phyloP scores from a whole-genome alignment of 1,140 invertebrate species.

The Heliconius congener region DNA sequence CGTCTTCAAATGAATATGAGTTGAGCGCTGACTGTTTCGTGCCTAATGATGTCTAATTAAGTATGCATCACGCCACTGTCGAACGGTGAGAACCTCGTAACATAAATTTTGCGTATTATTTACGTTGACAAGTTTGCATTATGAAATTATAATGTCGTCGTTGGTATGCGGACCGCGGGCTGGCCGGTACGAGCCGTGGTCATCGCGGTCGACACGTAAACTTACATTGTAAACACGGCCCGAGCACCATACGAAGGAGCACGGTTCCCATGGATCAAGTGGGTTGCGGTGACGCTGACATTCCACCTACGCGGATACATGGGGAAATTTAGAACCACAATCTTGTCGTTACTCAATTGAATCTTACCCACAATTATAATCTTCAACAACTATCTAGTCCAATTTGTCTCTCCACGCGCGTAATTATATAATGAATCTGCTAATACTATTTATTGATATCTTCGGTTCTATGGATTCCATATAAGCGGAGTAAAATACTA shows the following conservation, averaged over 20 bases:
- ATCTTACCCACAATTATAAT: slow-evolving; percentile 32
- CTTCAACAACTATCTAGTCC: slow-evolving; percentile 12
- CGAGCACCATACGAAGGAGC: slow-evolving; percentile 38
- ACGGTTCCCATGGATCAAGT: slow-evolving; percentile 51
- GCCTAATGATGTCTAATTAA: slow-evolving; percentile 69
- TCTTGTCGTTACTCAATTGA: slow-evolving; percentile 37
- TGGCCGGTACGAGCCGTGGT: slow-evolving; percentile 56
- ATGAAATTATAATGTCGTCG: slow-evolving; percentile 77
- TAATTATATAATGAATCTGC: slow-evolving; percentile 33
- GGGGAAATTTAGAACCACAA: slow-evolving; percentile 35
- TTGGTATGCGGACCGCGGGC: slow-evolving; percentile 65
- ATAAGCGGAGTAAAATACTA: slow-evolving; percentile 32
- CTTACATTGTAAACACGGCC: slow-evolving; percentile 57
- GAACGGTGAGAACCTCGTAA: slow-evolving; percentile 79
- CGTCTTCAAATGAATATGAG: slow-evolving; percentile 78
- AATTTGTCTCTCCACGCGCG: slow-evolving; percentile 25
- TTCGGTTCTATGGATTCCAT: slow-evolving; percentile 32
- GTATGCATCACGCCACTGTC: slow-evolving; percentile 66
- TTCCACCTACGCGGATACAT: slow-evolving; percentile 37
- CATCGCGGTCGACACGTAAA: slow-evolving; percentile 56
- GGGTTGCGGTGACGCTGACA: slow-evolving; percentile 37
- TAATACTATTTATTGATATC: slow-evolving; percentile 32
- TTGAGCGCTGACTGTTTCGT: slow-evolving; percentile 63
- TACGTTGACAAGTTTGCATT: slow-evolving; percentile 76
- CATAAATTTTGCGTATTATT: slow-evolving; percentile 81